phyloP scores from a whole-genome alignment of 2,113 vertebrate genomes.

The Loxodonta africana region DNA sequence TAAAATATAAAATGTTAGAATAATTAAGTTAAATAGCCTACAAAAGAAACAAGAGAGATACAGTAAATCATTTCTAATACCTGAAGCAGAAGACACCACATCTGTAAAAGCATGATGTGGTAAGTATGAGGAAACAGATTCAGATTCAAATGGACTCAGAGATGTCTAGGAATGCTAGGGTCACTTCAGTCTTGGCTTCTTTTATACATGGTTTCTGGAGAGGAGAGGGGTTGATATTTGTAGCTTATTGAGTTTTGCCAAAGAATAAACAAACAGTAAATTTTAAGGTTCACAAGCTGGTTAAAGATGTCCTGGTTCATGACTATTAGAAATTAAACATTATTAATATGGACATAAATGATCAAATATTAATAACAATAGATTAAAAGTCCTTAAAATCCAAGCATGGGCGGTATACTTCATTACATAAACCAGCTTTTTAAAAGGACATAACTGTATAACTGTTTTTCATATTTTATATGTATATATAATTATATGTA shows the following conservation, averaged over 20 bases:
- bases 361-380: neutral
- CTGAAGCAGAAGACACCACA: neutral
- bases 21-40: neutral
- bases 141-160: neutral
- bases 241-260: neutral
- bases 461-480: neutral
- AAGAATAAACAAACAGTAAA: neutral
- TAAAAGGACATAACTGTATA: neutral
- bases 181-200: neutral
- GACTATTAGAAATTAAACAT: conserved; percentile 35
- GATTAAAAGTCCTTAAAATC: neutral
- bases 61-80: neutral
- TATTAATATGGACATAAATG: neutral
- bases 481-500: neutral
- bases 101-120: neutral
- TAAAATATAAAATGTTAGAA: neutral
- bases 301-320: neutral
- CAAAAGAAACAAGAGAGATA: neutral
- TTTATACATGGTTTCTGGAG: neutral
- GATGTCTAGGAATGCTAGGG: neutral
- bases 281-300: neutral
- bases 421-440: neutral
- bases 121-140: too few species aligned
- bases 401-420: neutral
- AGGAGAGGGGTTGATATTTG: neutral